A percentile compares a stretch with the other conserved stretches of the same genome.
phyloP scores from a whole-genome alignment of 2,113 vertebrate species.

The Aythya baeri region DNA sequence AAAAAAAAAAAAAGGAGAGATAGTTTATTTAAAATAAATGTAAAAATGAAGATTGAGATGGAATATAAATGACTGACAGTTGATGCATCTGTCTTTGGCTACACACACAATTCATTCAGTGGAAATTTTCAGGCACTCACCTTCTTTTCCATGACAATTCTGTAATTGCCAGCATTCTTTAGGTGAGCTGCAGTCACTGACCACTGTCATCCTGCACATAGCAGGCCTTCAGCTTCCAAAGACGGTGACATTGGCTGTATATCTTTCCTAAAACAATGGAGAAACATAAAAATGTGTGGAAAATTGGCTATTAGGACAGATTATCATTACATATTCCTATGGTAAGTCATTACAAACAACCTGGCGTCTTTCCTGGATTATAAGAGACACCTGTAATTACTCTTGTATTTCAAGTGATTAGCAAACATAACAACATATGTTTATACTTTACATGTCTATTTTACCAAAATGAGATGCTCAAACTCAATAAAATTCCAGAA shows the following conservation, averaged over 20 bases:
- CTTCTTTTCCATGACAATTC: not conserved
- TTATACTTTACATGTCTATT: slow-evolving; percentile 31
- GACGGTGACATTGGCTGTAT: not conserved
- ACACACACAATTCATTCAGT: not conserved
- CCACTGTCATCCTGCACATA: accelerated
- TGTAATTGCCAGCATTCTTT: not conserved
- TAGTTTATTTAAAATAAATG: not conserved
- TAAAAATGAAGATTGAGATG: not conserved
- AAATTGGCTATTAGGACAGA: not conserved
- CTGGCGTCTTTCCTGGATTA: not conserved
- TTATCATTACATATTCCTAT: not conserved
- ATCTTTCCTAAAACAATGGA: not conserved
- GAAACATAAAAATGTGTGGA: not conserved
- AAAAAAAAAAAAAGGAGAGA: not conserved
- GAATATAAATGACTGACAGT: not conserved
- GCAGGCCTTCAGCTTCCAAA: not conserved
- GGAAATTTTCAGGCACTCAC: not conserved
- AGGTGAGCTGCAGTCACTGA: not conserved
- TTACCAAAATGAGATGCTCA: slow-evolving; percentile 33
- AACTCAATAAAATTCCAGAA: slow-evolving; percentile 53
- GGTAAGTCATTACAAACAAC: not conserved
- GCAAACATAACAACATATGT: slow-evolving; percentile 3
- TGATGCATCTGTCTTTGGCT: not conserved
- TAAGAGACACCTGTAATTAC: not conserved
- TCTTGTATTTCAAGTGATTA: not conserved